phyloP scores from a whole-genome alignment of 1,140 invertebrate genomes.

The Eubasilissa regina region DNA sequence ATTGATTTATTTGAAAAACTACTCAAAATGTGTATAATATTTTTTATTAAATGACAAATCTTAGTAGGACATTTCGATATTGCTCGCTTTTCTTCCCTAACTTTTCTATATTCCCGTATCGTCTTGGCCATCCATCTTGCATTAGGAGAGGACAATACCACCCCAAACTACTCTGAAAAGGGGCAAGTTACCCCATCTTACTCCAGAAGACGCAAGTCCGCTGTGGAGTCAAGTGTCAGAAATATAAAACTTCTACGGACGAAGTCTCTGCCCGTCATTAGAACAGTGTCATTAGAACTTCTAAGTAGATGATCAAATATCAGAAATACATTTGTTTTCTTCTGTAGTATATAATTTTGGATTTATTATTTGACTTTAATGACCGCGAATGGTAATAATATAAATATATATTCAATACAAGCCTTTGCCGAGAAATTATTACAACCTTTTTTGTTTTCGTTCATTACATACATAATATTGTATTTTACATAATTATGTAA shows the following conservation, averaged over 20 bases:
- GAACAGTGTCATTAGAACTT: no score
- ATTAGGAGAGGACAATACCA: constrained; percentile 48
- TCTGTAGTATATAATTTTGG: no score
- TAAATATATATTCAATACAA: no score
- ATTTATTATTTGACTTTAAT: no score
- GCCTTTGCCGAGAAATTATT: no score
- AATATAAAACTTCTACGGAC: constrained; percentile 29
- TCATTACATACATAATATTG: no score
- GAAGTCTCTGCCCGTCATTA: no score
- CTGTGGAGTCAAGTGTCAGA: constrained; percentile 26
- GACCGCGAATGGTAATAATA: no score
- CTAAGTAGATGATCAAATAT: no score
- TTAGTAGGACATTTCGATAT: background rate
- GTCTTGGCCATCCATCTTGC: constrained; percentile 52
- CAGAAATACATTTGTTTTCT: no score
- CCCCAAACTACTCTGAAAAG: background rate
- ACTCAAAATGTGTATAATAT: background rate
- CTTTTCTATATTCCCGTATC: constrained; percentile 47
- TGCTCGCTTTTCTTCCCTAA: constrained; percentile 10
- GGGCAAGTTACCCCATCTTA: constrained; percentile 23
- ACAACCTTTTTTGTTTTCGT: no score
- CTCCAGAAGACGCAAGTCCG: background rate
- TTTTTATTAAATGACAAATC: background rate
- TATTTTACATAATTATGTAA: no score
- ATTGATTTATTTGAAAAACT: background rate